These are phyloP conservation scores for Trachymyrmex cornetzi DNA, from an alignment of 1,140 invertebrate genomes.

Conservation along the genomic window DNA sequence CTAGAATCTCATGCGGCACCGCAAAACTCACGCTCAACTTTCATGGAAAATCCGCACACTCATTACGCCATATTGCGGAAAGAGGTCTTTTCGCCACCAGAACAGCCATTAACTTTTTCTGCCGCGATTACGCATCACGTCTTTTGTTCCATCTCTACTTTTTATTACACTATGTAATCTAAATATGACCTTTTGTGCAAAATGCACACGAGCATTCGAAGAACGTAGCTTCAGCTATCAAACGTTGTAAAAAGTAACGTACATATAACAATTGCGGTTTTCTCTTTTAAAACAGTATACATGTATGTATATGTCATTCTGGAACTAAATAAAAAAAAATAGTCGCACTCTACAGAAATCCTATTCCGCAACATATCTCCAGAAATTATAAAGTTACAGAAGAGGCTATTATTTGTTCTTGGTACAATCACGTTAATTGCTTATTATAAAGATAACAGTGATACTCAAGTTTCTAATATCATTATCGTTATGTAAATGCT, in stretches of 20 bases:
- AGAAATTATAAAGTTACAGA: background rate
- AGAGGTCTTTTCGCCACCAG: constrained; percentile 52
- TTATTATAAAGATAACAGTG: constrained; percentile 30
- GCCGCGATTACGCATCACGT: constrained; percentile 49
- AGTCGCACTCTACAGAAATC: background rate
- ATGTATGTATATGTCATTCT: background rate
- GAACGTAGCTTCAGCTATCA: background rate
- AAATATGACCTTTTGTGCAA: constrained; percentile 23
- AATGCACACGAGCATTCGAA: constrained; percentile 8
- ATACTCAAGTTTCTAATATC: constrained; percentile 41
- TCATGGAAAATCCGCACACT: constrained; percentile 59
- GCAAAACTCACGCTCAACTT: constrained; percentile 59
- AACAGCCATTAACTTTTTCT: constrained; percentile 61
- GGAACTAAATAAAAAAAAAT: background rate
- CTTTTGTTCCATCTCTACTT: constrained; percentile 27
- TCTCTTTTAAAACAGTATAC: background rate
- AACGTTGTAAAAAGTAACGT: background rate
- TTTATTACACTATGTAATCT: constrained; percentile 13
- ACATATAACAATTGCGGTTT: background rate
- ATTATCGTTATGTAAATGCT: constrained; percentile 58
- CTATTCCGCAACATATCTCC: background rate
- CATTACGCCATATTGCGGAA: constrained; percentile 58
- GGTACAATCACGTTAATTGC: constrained; percentile 48
- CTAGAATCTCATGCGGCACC: constrained; percentile 49
- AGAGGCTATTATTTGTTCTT: background rate